Percentiles rank a stretch among this genome's conserved stretches.
These are phyloP conservation scores for Rhyacophila evoluta DNA, from an alignment of 2,888 invertebrate species.

Conservation along the genomic window DNA sequence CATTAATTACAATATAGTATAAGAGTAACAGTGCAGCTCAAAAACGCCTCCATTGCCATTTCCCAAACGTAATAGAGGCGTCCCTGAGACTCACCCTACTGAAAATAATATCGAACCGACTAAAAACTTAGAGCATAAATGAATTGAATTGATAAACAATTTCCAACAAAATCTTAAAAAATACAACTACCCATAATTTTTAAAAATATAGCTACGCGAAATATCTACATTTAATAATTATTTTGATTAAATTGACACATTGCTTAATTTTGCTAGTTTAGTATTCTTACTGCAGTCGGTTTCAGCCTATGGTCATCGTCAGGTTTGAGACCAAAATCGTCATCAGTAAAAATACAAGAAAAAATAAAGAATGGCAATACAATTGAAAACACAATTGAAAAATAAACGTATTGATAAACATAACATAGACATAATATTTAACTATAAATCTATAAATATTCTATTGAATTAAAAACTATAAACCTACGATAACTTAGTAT, in stretches of 20 bases:
- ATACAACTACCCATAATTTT: not conserved
- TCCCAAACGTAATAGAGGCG: not conserved
- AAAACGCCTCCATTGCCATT: not conserved
- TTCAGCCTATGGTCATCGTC: slow-evolving; percentile 4
- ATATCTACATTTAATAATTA: slow-evolving; percentile 26
- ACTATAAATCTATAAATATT: not conserved
- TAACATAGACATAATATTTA: not conserved
- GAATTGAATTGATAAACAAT: not conserved
- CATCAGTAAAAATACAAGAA: not conserved
- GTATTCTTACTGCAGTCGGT: slow-evolving; percentile 19
- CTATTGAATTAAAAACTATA: not conserved
- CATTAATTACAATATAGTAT: not conserved
- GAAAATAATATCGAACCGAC: not conserved
- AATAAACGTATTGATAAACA: not conserved
- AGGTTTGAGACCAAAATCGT: slow-evolving; percentile 18
- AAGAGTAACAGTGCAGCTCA: not conserved
- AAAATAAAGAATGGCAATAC: not conserved
- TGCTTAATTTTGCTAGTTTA: not conserved
- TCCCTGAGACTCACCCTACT: not conserved
- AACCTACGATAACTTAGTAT: not conserved
- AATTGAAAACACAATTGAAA: not conserved
- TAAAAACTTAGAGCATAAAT: not conserved
- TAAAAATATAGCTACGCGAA: slow-evolving; percentile 8
- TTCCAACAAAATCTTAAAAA: not conserved
- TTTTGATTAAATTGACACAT: slow-evolving; percentile 28